phyloP scores from a whole-genome alignment of 2,888 invertebrate genomes.

The Hyles lineata region DNA sequence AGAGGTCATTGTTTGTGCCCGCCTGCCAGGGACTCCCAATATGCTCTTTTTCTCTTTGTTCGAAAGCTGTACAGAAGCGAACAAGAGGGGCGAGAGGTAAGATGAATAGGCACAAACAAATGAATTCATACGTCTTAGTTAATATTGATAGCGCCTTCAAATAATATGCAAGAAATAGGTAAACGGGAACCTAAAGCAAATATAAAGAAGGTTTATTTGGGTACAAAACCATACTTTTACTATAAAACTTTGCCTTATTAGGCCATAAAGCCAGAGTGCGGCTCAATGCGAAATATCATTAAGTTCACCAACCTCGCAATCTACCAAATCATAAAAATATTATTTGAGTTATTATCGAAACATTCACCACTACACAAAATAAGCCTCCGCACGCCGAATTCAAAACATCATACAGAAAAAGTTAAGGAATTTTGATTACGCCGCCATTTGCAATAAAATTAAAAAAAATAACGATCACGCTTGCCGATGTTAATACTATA shows the following conservation, averaged over 20 bases:
- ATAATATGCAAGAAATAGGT: too few relatives aligned
- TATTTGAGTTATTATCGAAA: conserved; percentile 17
- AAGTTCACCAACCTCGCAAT: conserved; percentile 4
- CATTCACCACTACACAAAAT: conserved; percentile 3
- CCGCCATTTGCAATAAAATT: conserved; percentile 22
- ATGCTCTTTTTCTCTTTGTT: conserved; percentile 1
- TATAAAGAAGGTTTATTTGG: too few relatives aligned
- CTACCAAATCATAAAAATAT: neutral
- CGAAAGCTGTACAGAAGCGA: neutral
- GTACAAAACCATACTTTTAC: too few relatives aligned
- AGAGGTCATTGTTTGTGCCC: conserved; percentile 29
- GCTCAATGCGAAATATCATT: neutral
- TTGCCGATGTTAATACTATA: conserved; percentile 29
- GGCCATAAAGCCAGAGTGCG: neutral
- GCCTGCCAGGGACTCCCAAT: neutral
- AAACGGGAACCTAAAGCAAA: too few relatives aligned
- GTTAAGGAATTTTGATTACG: conserved; percentile 22
- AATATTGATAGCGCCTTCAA: too few relatives aligned
- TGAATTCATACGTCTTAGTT: too few relatives aligned
- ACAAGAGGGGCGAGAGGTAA: neutral
- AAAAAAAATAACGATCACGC: conserved; percentile 33
- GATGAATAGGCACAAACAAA: neutral
- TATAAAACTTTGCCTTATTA: neutral
- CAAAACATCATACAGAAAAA: conserved; percentile 22
- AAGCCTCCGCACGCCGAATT: conserved; percentile 3